Evolutionary conservation across 2,113 vertebrate genomes (phyloP).

Genomic region (Eublepharis macularius): DNA sequence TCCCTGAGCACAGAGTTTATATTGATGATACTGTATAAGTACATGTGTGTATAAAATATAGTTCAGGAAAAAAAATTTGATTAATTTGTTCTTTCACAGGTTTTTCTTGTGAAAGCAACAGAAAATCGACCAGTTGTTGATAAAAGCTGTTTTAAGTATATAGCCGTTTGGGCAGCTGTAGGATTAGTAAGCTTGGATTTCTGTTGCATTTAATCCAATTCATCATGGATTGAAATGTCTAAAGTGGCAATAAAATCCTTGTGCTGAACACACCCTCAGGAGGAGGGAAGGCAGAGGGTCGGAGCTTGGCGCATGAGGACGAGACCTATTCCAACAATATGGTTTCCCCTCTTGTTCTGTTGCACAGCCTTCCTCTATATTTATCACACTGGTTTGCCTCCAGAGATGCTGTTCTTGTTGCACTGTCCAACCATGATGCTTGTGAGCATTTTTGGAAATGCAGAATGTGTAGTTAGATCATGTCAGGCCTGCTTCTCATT

Average conservation of each 20-base stretch:
- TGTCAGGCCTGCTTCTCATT: conserved; percentile 25
- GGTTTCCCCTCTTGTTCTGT: not conserved
- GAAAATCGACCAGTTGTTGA: not conserved
- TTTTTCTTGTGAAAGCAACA: not conserved
- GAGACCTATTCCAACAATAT: not conserved
- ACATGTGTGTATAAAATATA: too few species aligned
- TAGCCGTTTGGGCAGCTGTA: not conserved
- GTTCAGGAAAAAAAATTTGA: conserved; percentile 11
- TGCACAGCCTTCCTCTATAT: not conserved
- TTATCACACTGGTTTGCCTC: not conserved
- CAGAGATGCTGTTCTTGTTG: not conserved
- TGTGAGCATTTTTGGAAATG: conserved; percentile 8
- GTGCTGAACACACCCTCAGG: not conserved
- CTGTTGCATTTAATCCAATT: conserved; percentile 16
- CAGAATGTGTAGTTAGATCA: conserved; percentile 50
- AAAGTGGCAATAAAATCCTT: not conserved
- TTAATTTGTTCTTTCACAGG: not conserved
- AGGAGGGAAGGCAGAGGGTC: not conserved
- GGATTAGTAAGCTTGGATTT: not conserved
- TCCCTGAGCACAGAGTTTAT: not conserved
- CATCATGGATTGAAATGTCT: not conserved
- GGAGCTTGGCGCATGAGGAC: not conserved
- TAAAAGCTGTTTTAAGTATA: not conserved
- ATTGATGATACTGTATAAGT: not conserved
- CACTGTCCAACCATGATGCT: not conserved